Evolutionary conservation across 2,888 invertebrate species (phyloP).

Genomic region (Diarsia brunnea): DNA sequence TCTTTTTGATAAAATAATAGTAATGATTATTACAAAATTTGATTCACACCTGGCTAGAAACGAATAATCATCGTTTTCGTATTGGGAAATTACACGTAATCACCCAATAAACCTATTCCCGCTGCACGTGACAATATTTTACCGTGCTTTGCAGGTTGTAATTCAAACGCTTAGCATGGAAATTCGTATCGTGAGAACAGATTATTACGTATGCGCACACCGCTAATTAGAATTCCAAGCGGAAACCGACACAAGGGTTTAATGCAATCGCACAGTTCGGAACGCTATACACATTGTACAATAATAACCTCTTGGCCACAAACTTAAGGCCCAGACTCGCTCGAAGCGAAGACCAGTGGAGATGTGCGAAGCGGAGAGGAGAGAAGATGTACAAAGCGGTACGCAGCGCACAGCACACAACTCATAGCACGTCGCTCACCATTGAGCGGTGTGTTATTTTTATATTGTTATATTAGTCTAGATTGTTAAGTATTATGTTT

Average conservation of each 20-base stretch:
- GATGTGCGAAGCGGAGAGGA: no score
- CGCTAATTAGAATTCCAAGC: slow-evolving; percentile 61
- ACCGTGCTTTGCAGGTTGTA: slow-evolving; percentile 34
- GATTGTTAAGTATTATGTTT: no score
- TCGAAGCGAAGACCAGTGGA: no score
- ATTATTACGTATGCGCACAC: slow-evolving; percentile 57
- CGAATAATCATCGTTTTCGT: not conserved
- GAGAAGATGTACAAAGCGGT: no score
- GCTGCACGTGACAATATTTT: slow-evolving; percentile 46
- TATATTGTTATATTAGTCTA: no score
- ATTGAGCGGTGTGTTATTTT: no score
- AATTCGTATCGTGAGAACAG: slow-evolving; percentile 55
- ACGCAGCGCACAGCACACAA: no score
- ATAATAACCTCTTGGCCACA: slow-evolving; percentile 16
- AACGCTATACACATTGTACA: slow-evolving; percentile 33
- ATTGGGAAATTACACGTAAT: not conserved
- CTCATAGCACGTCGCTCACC: no score
- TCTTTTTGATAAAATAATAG: not conserved
- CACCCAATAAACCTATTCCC: not conserved
- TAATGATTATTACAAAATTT: no score
- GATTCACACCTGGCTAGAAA: not conserved
- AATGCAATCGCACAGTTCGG: slow-evolving; percentile 48
- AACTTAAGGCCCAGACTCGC: not conserved
- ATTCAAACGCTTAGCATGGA: slow-evolving; percentile 57
- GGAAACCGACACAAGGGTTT: slow-evolving; percentile 43